Conservation (phyloP, 2,113 vertebrate genomes). For the Trematomus loennbergii region DNA sequence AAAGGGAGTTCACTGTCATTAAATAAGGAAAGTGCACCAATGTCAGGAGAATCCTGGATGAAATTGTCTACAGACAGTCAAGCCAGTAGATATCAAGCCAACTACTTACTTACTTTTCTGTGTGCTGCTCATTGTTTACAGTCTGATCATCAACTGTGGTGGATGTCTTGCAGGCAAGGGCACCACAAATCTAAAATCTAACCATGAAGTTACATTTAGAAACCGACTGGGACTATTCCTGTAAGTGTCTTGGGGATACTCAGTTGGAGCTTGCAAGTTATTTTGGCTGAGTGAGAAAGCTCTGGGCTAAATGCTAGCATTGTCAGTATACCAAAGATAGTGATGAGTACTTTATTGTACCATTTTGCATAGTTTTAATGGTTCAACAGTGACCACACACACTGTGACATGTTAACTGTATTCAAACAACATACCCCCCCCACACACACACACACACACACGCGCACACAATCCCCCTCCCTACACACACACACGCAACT, state of each 20-base stretch:
- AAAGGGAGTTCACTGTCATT: conserved; percentile 4
- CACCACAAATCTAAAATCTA: no score
- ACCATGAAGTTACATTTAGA: no score
- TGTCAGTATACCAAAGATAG: conserved; percentile 4
- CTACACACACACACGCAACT: no score
- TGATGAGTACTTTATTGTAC: conserved; percentile 1
- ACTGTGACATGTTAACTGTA: background rate
- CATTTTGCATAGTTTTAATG: conserved; percentile 13
- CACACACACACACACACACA: no score
- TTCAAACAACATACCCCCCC: background rate
- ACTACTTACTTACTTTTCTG: no score
- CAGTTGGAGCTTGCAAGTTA: background rate
- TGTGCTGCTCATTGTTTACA: no score
- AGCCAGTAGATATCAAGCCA: no score
- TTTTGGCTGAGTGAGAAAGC: background rate
- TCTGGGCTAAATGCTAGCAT: background rate
- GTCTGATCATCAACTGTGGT: no score
- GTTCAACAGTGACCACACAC: background rate
- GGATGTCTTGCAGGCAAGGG: no score
- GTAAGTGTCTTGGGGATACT: background rate
- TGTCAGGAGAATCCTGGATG: background rate
- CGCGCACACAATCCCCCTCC: no score
- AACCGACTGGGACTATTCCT: no score
- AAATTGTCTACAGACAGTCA: background rate
- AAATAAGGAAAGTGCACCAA: conserved; percentile 6